Percentiles rank a stretch among this genome's conserved stretches.
phyloP scores from a whole-genome alignment of 2,888 invertebrate species.

The Ormyrus labotus region DNA sequence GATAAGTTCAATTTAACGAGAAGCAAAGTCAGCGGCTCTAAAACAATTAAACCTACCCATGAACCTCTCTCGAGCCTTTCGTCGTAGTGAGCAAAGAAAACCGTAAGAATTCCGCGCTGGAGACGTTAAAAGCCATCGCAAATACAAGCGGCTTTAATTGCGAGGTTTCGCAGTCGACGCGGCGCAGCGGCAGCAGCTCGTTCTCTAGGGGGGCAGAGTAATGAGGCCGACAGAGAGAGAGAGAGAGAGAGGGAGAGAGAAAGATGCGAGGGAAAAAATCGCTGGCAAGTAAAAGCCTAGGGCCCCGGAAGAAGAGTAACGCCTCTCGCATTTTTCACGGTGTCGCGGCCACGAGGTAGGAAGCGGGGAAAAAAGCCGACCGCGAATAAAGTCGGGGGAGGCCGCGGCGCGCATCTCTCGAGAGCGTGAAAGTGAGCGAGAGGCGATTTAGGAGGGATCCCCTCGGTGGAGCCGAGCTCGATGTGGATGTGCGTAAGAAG shows the following conservation, averaged over 20 bases:
- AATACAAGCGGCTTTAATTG: conserved; percentile 45
- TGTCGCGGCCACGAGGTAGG: conserved; percentile 33
- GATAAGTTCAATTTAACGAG: too few species aligned
- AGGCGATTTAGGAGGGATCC: conserved; percentile 31
- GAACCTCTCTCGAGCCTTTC: too few species aligned
- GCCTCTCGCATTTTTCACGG: conserved; percentile 53
- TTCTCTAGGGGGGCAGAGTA: conserved; percentile 22
- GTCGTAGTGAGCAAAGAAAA: neutral
- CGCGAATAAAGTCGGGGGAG: conserved; percentile 4
- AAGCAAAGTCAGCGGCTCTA: too few species aligned
- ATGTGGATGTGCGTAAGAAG: neutral
- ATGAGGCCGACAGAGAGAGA: neutral
- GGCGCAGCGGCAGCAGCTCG: neutral
- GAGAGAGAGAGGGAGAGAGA: conserved; percentile 11
- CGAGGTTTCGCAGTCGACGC: conserved; percentile 36
- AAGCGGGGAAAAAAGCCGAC: conserved; percentile 1
- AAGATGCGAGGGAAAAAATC: conserved; percentile 3
- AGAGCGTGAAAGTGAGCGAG: conserved; percentile 48
- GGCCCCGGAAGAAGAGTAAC: conserved; percentile 50
- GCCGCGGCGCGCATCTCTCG: conserved; percentile 5
- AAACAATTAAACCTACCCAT: too few species aligned
- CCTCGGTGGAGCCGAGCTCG: neutral
- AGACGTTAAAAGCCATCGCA: conserved; percentile 19
- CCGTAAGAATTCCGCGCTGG: neutral
- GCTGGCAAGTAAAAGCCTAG: conserved; percentile 46